A percentile compares a stretch with the other conserved stretches of the same genome.
phyloP scores from a whole-genome alignment of 1,140 invertebrate genomes.

The Hypothenemus hampei region DNA sequence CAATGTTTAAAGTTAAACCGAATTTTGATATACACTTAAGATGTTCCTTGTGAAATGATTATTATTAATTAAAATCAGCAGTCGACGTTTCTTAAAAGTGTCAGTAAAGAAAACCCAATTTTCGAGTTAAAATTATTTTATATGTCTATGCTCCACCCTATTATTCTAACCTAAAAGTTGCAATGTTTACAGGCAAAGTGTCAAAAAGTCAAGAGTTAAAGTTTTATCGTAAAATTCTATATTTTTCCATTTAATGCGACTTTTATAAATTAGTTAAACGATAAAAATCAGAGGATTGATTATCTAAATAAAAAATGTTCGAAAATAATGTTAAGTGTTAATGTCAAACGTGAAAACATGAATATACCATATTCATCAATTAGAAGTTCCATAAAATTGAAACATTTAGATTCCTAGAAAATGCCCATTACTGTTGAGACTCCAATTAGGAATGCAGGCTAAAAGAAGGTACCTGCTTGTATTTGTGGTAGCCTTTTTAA shows the following conservation, averaged over 20 bases:
- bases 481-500: slow-evolving; percentile 71
- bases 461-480: slow-evolving; percentile 88
- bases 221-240: slow-evolving; percentile 3
- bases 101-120: too few species aligned
- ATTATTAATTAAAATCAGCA: too few species aligned
- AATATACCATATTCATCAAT: neutral
- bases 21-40: too few species aligned
- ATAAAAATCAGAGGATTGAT: slow-evolving; percentile 13
- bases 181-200: slow-evolving; percentile 7
- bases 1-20: too few species aligned
- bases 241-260: slow-evolving; percentile 2
- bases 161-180: slow-evolving; percentile 5
- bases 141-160: slow-evolving; percentile 4
- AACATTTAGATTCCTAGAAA: slow-evolving; percentile 10
- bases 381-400: slow-evolving; percentile 7
- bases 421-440: slow-evolving; percentile 1
- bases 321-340: neutral
- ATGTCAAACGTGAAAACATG: slow-evolving; percentile 7
- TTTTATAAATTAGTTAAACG: slow-evolving; percentile 9
- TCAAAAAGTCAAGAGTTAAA: slow-evolving; percentile 3
- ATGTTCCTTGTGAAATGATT: too few species aligned
- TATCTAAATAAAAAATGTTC: neutral
- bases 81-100: too few species aligned
- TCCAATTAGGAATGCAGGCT: slow-evolving; percentile 72
- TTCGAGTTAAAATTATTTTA: too few species aligned